Percentiles rank a stretch among this genome's conserved stretches.
Evolutionary conservation across 2,888 invertebrate species (phyloP).

Genomic region (Drosophila cracens): DNA sequence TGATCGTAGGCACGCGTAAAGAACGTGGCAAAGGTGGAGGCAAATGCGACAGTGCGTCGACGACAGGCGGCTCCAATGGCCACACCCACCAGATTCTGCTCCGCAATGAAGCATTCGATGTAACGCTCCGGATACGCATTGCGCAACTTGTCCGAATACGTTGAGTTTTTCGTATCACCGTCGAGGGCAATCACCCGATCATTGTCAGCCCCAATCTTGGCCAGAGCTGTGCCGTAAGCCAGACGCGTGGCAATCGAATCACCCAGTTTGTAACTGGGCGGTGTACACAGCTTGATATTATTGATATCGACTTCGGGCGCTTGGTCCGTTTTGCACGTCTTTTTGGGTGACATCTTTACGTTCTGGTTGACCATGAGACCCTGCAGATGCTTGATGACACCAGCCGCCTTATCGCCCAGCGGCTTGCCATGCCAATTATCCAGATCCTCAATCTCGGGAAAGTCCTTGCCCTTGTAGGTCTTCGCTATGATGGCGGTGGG

Average conservation of each 20-base stretch:
- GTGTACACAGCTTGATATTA: slow-evolving; percentile 90
- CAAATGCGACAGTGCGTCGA: slow-evolving; percentile 96
- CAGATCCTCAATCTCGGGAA: slow-evolving; percentile 95
- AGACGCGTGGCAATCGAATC: slow-evolving; percentile 94
- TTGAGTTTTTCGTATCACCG: slow-evolving; percentile 99
- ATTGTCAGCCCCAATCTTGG: slow-evolving; percentile 92
- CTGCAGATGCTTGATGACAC: slow-evolving; percentile 89
- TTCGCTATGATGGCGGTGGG: slow-evolving; percentile 98
- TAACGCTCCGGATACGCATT: slow-evolving; percentile 90
- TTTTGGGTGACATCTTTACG: slow-evolving; percentile 86
- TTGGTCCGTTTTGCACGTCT: slow-evolving; percentile 88
- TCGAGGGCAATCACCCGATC: slow-evolving; percentile 96
- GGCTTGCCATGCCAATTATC: slow-evolving; percentile 99
- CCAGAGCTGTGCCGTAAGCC: slow-evolving; percentile 97
- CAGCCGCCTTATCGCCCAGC: slow-evolving; percentile 92
- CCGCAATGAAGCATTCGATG: slow-evolving; percentile 99
- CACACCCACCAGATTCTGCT: slow-evolving; percentile 98
- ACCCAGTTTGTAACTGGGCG: slow-evolving; percentile 93
- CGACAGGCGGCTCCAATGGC: slow-evolving; percentile 97
- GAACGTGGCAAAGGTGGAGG: slow-evolving; percentile 99
- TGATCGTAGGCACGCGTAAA: slow-evolving; percentile 98
- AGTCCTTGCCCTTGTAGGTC: slow-evolving; percentile 97
- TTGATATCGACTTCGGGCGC: slow-evolving; percentile 91
- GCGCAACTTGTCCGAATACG: slow-evolving; percentile 96
- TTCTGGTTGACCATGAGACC: slow-evolving; percentile 84